A percentile compares a stretch with the other conserved stretches of the same genome.
Conservation (phyloP, 1,140 invertebrate species). For the Brachionus asplanchnoidis region DNA sequence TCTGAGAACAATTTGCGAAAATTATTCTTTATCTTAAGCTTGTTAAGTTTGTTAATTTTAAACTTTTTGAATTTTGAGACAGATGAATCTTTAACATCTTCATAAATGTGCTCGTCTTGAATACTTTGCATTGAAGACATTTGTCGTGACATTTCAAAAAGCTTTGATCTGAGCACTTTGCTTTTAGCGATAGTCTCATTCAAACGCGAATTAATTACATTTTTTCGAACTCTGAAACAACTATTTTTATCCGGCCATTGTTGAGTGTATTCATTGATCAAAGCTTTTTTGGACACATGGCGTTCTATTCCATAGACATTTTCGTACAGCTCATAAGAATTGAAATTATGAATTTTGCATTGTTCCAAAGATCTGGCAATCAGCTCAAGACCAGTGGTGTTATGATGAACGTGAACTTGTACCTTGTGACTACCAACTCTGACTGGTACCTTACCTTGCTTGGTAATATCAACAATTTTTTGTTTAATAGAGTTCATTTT, state of each 20-base stretch:
- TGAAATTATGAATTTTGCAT: slow-evolving; percentile 3
- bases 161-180: background rate
- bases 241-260: background rate
- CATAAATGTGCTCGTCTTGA: background rate
- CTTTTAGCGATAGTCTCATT: background rate
- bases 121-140: background rate
- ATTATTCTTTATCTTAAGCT: background rate
- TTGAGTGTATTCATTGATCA: background rate
- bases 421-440: background rate
- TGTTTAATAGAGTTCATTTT: slow-evolving; percentile 15
- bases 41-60: background rate
- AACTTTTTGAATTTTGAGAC: background rate
- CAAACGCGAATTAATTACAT: background rate
- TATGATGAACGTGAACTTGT: background rate
- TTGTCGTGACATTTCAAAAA: background rate
- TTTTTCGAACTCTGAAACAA: background rate
- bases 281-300: background rate
- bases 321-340: background rate
- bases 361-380: background rate
- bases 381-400: background rate
- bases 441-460: background rate
- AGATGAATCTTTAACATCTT: background rate
- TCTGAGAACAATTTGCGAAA: background rate
- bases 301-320: slow-evolving; percentile 1
- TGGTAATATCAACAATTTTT: background rate